Evolutionary conservation across 1,140 invertebrate genomes (phyloP), one percentile per base, ranked within the genome.

Genomic region (Drosophila miranda): DNA sequence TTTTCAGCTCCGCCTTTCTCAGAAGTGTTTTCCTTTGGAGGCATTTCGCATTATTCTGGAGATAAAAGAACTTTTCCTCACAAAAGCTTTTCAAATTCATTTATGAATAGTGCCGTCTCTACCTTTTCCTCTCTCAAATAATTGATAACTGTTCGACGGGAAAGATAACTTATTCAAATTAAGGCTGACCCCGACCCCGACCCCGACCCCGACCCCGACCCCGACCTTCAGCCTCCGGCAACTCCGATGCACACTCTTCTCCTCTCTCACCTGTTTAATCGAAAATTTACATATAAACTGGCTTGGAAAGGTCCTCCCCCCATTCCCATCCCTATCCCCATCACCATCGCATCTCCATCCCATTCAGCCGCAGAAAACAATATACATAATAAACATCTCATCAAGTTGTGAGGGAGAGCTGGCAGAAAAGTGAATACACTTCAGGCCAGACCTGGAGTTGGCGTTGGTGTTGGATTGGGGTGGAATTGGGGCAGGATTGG

Each of bases 361-460:
- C 26, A 26, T 46, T 16, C 38, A 55, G 23, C 45, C 48, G 45
- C 67, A 48, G 52, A 54, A 41, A 52, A 55, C 54, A 58, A 66
- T 72, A 63, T 77, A 78, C 78, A 82, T 82, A 82, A 82, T 83
- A 83, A 82, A 78, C 75, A 82, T 82, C 69, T 82, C 79, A 82
- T 82, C 75, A 83, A 57, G 61, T 77, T 73, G 42, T 51, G 54
- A 73, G 69, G 45, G 48, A 55, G 26, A 26, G 41, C 45, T 13
- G 16, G 5, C 9, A 38, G 53, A 50, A 55, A 38, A 43, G 48
- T 8, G 43, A 56, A 72, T 41, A 28, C 54, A 56, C 51, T 56
- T 74, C 49, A 49, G 58, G 53, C 61, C 41, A 69, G 61, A 13
- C 3, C 34, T 38, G 34, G 34, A 38, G 34, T 13, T 38, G 34